Evolutionary conservation across 1,140 invertebrate species (phyloP).

Genomic region (Pseudomyrmex dendroicus): DNA sequence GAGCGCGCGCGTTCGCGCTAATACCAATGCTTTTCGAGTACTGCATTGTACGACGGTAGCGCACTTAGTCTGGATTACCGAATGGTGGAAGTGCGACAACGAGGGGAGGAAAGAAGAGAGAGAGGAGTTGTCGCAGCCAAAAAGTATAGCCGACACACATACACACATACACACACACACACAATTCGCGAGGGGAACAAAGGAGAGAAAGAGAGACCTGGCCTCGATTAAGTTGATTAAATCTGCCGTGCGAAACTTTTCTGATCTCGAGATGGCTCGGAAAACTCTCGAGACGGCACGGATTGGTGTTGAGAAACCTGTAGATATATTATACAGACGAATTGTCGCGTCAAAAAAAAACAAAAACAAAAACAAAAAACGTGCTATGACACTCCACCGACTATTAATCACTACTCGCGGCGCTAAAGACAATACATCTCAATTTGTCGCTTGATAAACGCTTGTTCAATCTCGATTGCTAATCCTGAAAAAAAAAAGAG

Average conservation of each 20-base stretch:
- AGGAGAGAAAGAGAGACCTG: conserved; percentile 1
- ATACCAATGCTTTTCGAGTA: conserved; percentile 51
- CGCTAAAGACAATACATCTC: not conserved
- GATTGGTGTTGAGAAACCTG: not conserved
- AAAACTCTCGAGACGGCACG: not conserved
- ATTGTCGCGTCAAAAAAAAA: not conserved
- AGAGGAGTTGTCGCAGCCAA: conserved; percentile 10
- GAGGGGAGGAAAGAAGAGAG: not conserved
- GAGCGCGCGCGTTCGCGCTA: conserved; percentile 22
- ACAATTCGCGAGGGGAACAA: no score
- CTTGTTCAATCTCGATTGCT: not conserved
- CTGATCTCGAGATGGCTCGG: conserved; percentile 63
- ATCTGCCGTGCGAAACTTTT: conserved; percentile 56
- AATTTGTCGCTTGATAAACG: not conserved
- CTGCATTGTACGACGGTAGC: conserved; percentile 38
- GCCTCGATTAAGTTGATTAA: conserved; percentile 73
- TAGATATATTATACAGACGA: not conserved
- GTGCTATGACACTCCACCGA: no score
- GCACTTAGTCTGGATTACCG: conserved; percentile 55
- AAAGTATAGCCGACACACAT: conserved; percentile 23
- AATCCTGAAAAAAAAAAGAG: no score
- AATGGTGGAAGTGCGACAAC: conserved; percentile 17
- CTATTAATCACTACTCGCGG: not conserved
- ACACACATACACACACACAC: no score
- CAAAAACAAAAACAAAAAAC: no score